Evolutionary conservation across 1,140 invertebrate genomes (phyloP), one percentile per base, ranked within the genome.

Genomic region (Coenobita brevimanus): DNA sequence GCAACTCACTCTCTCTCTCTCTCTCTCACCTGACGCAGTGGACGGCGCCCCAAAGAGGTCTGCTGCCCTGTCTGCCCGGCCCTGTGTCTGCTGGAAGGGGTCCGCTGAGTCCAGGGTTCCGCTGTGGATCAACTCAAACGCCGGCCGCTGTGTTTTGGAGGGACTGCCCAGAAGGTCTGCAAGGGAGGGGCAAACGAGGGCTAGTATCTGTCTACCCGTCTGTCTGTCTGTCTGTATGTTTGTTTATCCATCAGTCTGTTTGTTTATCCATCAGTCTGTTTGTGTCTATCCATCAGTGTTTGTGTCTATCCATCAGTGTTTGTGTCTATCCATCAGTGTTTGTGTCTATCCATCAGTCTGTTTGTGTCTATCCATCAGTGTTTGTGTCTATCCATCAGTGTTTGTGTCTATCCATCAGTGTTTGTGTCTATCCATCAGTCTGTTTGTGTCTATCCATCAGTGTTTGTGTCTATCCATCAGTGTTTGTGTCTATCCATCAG

Each of bases 1-100:
- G n/a, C n/a, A n/a, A n/a, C n/a, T n/a, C n/a, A n/a, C n/a, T n/a
- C n/a, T 50, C 46, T 50, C 46, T 8, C 17, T 50, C 6, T 50
- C 46, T 50, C 17, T 50, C 6, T 50, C 17, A 50, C 46, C 46
- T 43, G 38, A 36, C 46, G 73, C 27, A 0, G 24, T 4, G n/a
- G 46, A 46, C 94, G 96, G 96, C 96, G 91, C 96, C 1, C n/a
- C 94, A 50, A 93, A 91, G 2, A 83, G 46, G 36, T 91, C 87
- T 73, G 84, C 73, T 69, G 91, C 89, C 88, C 88, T 89, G 41
- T 73, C 82, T 8, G 30, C 54, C n/a, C 64, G 33, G 1, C 60
- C 67, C 10, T 10, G 15, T 21, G 54, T 10, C 17, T 3, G n/a
- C 17, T 21, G 6, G 33, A 85, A 86, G 2, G 57, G 46, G 54